Evolutionary conservation across 2,113 vertebrate species (phyloP), one percentile per base, ranked within the genome.

Genomic region (Oncorhynchus kisutch): DNA sequence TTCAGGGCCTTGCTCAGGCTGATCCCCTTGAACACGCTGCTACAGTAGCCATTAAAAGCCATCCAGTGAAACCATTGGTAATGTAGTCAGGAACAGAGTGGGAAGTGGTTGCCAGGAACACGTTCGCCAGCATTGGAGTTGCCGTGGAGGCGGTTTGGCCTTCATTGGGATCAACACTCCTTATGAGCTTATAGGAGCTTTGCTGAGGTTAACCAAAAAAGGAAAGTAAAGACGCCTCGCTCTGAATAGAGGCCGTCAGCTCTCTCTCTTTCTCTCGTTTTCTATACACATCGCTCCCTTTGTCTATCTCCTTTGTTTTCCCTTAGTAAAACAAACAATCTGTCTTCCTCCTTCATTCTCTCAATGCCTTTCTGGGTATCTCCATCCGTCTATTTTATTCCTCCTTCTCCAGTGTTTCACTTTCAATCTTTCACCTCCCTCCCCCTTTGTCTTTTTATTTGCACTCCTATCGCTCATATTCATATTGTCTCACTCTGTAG

Each of bases 121-220:
- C 49, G 65, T 65, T 34, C 74, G 74, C 25, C 72, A 67, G 60
- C 59, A 60, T 80, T 51, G 60, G 48, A 86, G 78, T 72, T 45
- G 75, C 77, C 16, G 77, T 71, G 73, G 77, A 79, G 31, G 39
- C 25, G 8, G 65, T 74, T 83, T 87, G 54, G 14, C 77, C 70
- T 70, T 67, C 31, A 67, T 27, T 27, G 75, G 25, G 85, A 90
- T 88, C 84, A 82, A 77, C 79, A 85, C 84, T 91, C 83, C 87
- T 92, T 88, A 90, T 84, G 84, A 78, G 89, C 90, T 93, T 92
- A 91, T 78, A 22, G 82, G 78, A 81, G 92, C 89, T 93, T 92
- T 92, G 88, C 82, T 64, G 77, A 86, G 84, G 84, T 90, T 90
- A 82, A 86, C 91, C 93, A 88, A 88, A 89, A 91, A 90, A 89